A percentile compares a stretch with the other conserved stretches of the same genome.
These are phyloP conservation scores for Diachrysia chrysitis DNA, from an alignment of 2,888 invertebrate species.

Conservation along the genomic window DNA sequence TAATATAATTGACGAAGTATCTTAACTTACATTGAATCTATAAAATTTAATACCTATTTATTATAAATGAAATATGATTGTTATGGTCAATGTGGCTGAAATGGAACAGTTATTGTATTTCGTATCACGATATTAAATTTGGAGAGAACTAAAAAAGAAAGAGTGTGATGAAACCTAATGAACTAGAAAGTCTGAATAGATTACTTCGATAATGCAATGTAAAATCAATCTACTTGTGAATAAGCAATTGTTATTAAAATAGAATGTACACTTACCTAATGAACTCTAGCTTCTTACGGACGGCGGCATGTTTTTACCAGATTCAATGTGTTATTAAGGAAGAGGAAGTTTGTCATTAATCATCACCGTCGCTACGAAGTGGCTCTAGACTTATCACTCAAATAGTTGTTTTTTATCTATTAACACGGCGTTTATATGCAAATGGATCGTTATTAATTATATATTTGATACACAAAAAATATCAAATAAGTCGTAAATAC, in stretches of 20 bases:
- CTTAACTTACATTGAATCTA: background rate
- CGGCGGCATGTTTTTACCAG: constrained; percentile 52
- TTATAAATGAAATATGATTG: background rate
- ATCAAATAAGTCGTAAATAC: constrained; percentile 48
- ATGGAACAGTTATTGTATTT: constrained; percentile 2
- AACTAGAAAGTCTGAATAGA: background rate
- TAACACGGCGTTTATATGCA: constrained; percentile 52
- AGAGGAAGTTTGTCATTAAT: constrained; percentile 67
- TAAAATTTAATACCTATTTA: background rate
- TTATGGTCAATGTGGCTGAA: background rate
- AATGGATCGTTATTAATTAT: constrained; percentile 50
- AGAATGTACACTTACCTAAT: constrained; percentile 43
- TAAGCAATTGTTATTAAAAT: constrained; percentile 35
- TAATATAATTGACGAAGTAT: background rate
- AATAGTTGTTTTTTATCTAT: constrained; percentile 31
- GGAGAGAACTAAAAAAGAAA: background rate
- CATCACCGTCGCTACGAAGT: constrained; percentile 54
- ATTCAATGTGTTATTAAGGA: constrained; percentile 55
- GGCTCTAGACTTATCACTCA: constrained; percentile 55
- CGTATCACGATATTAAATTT: constrained; percentile 4
- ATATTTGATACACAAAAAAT: constrained; percentile 49
- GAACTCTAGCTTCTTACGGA: constrained; percentile 48
- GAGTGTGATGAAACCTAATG: background rate
- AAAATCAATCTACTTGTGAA: constrained; percentile 27
- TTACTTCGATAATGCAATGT: background rate